A percentile compares a stretch with the other conserved stretches of the same genome.
Conservation (phyloP, 2,797 vertebrate species). For the Myotis vivesi region DNA sequence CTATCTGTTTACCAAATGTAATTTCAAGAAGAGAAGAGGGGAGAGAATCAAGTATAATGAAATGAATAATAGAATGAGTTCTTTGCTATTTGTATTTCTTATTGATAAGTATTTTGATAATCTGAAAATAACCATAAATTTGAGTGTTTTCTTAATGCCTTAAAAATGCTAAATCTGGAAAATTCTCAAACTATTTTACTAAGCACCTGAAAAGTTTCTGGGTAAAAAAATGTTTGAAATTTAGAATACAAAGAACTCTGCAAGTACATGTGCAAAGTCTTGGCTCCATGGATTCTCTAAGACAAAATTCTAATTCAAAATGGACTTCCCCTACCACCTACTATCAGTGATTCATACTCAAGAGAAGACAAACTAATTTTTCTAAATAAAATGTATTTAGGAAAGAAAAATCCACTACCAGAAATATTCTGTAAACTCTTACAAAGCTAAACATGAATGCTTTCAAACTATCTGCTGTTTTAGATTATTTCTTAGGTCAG, state of each 20-base stretch:
- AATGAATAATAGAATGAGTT: background rate
- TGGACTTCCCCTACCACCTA: slow-evolving; percentile 54
- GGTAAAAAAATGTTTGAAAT: slow-evolving; percentile 44
- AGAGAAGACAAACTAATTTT: slow-evolving; percentile 59
- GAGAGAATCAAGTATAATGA: background rate
- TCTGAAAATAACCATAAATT: slow-evolving; percentile 13
- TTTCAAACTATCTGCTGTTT: slow-evolving; percentile 53
- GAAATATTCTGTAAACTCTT: slow-evolving; percentile 32
- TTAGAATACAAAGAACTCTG: slow-evolving; percentile 23
- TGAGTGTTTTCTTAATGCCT: slow-evolving; percentile 45
- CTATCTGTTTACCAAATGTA: slow-evolving; percentile 65
- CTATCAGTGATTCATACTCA: slow-evolving; percentile 49
- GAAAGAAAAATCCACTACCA: slow-evolving; percentile 48
- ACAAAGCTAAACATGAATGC: slow-evolving; percentile 41
- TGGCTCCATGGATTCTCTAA: slow-evolving; percentile 55
- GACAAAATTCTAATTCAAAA: slow-evolving; percentile 70
- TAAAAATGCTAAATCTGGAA: slow-evolving; percentile 10
- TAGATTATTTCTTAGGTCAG: slow-evolving; percentile 35
- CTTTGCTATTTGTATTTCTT: slow-evolving; percentile 15
- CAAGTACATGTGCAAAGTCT: slow-evolving; percentile 46
- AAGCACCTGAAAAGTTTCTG: slow-evolving; percentile 46
- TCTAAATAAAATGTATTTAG: slow-evolving; percentile 46
- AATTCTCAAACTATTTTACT: slow-evolving; percentile 39
- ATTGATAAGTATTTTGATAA: slow-evolving; percentile 26
- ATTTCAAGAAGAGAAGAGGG: background rate